Conservation (phyloP, 2,113 vertebrate species). For the Nothocercus nigrocapillus region DNA sequence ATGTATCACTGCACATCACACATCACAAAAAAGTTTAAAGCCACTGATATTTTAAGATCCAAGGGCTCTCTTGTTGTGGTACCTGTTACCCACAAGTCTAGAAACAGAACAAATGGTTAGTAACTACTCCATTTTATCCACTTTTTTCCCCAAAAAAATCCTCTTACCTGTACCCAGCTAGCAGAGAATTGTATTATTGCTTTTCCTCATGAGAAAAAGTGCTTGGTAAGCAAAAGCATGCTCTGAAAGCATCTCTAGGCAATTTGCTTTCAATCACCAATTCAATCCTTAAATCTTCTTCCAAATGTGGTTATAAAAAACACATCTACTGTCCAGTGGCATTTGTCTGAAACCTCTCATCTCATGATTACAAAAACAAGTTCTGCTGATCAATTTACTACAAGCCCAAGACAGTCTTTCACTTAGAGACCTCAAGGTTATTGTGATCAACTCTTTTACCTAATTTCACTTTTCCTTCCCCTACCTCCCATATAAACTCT, state of each 20-base stretch:
- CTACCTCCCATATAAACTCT: background rate
- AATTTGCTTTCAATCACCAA: background rate
- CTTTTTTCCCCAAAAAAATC: background rate
- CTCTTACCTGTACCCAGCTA: background rate
- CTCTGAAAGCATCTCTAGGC: background rate
- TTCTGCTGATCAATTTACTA: background rate
- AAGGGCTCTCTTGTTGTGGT: background rate
- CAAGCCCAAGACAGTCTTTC: background rate
- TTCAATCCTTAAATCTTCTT: background rate
- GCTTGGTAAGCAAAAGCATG: background rate
- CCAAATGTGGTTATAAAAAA: background rate
- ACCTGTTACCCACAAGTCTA: background rate
- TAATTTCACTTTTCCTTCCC: background rate
- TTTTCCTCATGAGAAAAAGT: background rate
- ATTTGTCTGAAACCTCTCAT: background rate
- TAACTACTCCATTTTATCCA: background rate
- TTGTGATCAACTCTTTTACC: background rate
- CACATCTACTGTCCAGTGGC: background rate
- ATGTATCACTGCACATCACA: background rate
- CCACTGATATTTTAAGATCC: background rate
- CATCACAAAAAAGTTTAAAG: background rate
- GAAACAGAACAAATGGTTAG: background rate
- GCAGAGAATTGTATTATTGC: background rate
- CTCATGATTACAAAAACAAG: background rate
- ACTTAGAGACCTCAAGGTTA: background rate